A percentile compares a stretch with the other conserved stretches of the same genome.
Conservation (phyloP, 2,113 vertebrate species). For the Odontesthes bonariensis region DNA sequence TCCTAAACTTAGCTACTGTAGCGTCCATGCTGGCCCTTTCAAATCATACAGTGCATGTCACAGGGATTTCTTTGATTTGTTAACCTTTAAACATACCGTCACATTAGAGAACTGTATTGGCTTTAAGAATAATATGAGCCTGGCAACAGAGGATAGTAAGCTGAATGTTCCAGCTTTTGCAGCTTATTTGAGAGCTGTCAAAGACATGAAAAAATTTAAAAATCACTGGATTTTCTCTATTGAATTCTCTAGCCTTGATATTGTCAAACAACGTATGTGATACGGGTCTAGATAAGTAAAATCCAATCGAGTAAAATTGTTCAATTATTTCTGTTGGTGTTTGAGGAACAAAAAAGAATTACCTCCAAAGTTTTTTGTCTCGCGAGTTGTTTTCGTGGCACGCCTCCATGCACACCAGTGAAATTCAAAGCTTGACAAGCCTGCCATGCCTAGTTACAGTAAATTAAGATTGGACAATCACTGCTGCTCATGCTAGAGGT, state of each 20-base stretch:
- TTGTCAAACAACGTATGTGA: not conserved
- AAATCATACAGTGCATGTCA: not conserved
- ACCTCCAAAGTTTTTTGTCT: not conserved
- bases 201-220: not conserved
- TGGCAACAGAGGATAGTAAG: not conserved
- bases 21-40: too few species aligned
- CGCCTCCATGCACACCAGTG: conserved; percentile 24
- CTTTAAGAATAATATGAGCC: not conserved
- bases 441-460: conserved; percentile 26
- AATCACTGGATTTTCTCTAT: not conserved
- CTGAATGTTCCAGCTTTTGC: not conserved
- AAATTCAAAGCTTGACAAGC: conserved; percentile 36
- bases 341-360: not conserved
- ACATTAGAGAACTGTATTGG: not conserved
- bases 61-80: too few species aligned
- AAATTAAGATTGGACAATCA: conserved; percentile 26
- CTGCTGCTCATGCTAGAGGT: conserved; percentile 18
- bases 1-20: not conserved
- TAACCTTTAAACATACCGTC: not conserved
- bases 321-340: not conserved
- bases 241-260: not conserved
- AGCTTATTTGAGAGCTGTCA: not conserved
- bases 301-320: not conserved
- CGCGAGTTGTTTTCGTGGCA: not conserved
- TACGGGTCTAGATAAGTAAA: not conserved